phyloP scores from a whole-genome alignment of 2,888 invertebrate species.

The Saturnia japonica region DNA sequence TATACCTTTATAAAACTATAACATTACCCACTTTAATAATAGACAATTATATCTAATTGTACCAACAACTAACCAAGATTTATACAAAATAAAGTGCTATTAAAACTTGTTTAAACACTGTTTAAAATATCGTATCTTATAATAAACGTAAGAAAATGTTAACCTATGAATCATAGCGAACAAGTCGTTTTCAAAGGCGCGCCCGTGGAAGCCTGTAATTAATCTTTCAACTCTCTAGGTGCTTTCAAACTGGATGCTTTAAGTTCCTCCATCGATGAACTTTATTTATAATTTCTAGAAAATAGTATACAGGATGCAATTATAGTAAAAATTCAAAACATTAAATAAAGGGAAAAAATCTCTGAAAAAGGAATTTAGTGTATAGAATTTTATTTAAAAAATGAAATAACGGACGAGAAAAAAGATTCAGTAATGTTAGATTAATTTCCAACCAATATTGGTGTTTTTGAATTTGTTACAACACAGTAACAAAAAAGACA shows the following conservation, averaged over 20 bases:
- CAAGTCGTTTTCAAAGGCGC: constrained; percentile 42
- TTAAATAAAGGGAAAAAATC: background rate
- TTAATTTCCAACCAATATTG: too few species aligned
- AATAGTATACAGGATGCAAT: background rate
- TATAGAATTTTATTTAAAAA: background rate
- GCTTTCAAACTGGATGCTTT: constrained; percentile 28
- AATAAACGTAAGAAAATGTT: constrained; percentile 13
- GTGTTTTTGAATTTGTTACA: too few species aligned
- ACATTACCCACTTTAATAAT: too few species aligned
- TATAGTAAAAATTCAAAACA: background rate
- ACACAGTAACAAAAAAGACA: too few species aligned
- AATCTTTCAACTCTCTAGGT: constrained; percentile 42
- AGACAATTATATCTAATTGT: too few species aligned
- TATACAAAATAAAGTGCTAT: background rate
- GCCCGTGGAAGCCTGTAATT: constrained; percentile 42
- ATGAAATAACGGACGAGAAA: background rate
- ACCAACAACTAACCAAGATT: too few species aligned
- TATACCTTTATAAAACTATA: too few species aligned
- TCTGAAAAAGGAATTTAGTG: background rate
- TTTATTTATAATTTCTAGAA: constrained; percentile 1
- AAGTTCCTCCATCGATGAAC: constrained; percentile 27
- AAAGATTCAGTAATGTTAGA: too few species aligned
- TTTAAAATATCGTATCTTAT: background rate
- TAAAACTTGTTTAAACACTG: background rate
- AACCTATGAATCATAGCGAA: constrained; percentile 15